Conservation (phyloP, 2,797 vertebrate genomes). For the Scolopax bukidnonensis region DNA sequence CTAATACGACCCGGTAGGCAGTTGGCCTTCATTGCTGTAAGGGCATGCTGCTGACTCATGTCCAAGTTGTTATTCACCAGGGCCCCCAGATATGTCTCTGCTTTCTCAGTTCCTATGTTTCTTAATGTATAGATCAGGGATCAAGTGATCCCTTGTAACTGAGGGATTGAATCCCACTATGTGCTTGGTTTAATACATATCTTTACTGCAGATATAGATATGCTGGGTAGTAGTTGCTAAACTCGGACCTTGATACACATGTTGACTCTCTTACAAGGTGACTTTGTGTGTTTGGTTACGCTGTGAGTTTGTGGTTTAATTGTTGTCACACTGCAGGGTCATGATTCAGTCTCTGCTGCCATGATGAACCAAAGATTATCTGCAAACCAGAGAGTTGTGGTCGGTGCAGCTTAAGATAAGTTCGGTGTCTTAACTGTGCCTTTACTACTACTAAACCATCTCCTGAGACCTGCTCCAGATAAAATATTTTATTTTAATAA, state of each 20-base stretch:
- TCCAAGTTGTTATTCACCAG: not conserved
- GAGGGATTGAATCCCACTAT: not conserved
- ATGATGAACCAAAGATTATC: not conserved
- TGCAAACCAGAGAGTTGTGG: not conserved
- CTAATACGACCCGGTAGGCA: not conserved
- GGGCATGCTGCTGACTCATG: rapidly evolving
- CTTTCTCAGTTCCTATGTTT: not conserved
- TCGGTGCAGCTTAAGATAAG: not conserved
- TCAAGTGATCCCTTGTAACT: not conserved
- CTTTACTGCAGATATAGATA: rapidly evolving
- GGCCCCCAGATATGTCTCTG: not conserved
- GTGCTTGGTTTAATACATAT: not conserved
- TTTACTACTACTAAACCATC: not conserved
- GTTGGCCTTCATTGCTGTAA: not conserved
- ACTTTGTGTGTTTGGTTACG: not conserved
- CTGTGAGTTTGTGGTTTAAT: not conserved
- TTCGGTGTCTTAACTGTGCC: not conserved
- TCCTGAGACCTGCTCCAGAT: not conserved
- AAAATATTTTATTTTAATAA: not conserved
- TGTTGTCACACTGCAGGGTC: not conserved
- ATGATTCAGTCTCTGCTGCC: not conserved
- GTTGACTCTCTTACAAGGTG: not conserved
- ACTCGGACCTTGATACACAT: not conserved
- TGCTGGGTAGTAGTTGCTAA: not conserved
- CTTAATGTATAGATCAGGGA: not conserved